Percentiles rank a stretch among this genome's conserved stretches.
phyloP scores from a whole-genome alignment of 2,888 invertebrate genomes.

The Hypomecis atomaria region DNA sequence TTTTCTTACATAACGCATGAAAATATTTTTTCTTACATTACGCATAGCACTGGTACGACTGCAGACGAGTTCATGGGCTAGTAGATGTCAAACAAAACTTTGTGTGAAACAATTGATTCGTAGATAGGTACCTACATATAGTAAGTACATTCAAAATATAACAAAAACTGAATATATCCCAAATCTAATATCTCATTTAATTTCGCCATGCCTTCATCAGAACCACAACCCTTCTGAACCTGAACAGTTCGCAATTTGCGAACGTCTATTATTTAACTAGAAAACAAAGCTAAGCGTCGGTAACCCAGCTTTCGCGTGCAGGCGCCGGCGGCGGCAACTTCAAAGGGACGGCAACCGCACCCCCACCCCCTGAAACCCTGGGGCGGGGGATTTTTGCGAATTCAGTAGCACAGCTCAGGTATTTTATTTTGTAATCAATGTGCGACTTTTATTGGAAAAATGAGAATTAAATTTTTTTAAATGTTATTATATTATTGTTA shows the following conservation, averaged over 20 bases:
- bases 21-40: too few species aligned
- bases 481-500: too few species aligned
- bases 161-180: not conserved
- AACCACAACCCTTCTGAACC: constrained; percentile 35
- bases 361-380: constrained; percentile 54
- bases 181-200: not conserved
- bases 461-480: too few species aligned
- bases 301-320: constrained; percentile 78
- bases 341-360: constrained; percentile 75
- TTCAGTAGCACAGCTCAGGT: constrained; percentile 8
- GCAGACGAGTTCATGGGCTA: too few species aligned
- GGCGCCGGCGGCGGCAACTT: constrained; percentile 77
- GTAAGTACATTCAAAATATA: not conserved
- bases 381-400: constrained; percentile 45
- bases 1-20: too few species aligned
- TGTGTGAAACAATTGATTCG: too few species aligned
- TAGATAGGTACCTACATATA: too few species aligned
- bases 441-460: too few species aligned
- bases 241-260: constrained; percentile 67
- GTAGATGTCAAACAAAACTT: too few species aligned
- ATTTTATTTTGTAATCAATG: not conserved
- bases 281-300: constrained; percentile 82
- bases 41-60: too few species aligned
- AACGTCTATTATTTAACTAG: constrained; percentile 75
- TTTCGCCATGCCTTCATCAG: constrained; percentile 12